phyloP scores from a whole-genome alignment of 2,797 vertebrate species.

The Chelon auratus region DNA sequence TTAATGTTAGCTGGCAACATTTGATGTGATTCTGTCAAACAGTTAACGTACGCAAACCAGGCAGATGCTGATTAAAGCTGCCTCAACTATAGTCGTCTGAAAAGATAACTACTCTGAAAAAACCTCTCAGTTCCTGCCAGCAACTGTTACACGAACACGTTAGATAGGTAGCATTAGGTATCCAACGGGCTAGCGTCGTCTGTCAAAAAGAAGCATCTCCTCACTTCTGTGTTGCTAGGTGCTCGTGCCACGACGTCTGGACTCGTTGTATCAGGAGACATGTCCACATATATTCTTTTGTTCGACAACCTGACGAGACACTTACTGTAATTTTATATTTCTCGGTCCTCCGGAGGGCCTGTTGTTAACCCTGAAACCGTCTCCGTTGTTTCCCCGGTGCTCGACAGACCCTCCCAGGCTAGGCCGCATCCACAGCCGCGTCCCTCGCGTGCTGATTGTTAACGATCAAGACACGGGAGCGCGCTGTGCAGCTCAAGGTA shows the following conservation, averaged over 20 bases:
- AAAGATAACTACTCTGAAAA: accelerated
- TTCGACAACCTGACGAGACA: constrained; percentile 36
- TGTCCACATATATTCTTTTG: not conserved
- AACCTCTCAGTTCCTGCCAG: not conserved
- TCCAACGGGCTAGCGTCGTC: constrained; percentile 60
- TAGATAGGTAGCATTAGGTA: constrained; percentile 27
- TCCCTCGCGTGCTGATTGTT: constrained; percentile 68
- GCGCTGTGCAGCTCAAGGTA: constrained; percentile 48
- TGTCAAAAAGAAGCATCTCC: constrained; percentile 72
- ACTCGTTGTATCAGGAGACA: not conserved
- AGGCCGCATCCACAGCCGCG: constrained; percentile 85
- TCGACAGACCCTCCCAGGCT: constrained; percentile 82
- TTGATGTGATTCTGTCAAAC: constrained; percentile 28
- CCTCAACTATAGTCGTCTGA: accelerated
- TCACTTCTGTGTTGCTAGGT: constrained; percentile 57
- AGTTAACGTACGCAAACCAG: not conserved
- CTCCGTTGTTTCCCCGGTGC: constrained; percentile 76
- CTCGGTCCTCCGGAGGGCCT: constrained; percentile 65
- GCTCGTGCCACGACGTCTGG: constrained; percentile 44
- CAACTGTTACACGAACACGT: constrained; percentile 9
- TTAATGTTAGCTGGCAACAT: constrained; percentile 35
- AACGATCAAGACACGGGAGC: constrained; percentile 30
- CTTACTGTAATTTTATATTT: constrained; percentile 69
- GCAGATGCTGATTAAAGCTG: not conserved
- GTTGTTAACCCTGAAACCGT: constrained; percentile 62